Evolutionary conservation across 2,113 vertebrate species (phyloP), one percentile per base, ranked within the genome.

Genomic region (Tragelaphus strepsiceros): DNA sequence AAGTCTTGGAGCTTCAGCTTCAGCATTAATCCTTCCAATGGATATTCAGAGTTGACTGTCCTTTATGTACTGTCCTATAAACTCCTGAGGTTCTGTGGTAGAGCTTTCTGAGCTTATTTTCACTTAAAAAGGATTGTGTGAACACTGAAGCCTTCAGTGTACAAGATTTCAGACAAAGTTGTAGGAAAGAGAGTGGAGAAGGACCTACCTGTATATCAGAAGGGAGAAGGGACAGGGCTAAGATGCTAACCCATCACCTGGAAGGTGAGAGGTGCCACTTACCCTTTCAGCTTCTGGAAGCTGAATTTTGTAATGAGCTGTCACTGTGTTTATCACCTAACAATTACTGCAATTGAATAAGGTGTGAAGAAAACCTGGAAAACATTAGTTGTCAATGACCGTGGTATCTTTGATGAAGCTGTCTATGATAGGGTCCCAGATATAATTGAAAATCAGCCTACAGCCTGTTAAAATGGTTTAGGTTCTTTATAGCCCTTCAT

Each of bases 281-380:
- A 46, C 84, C n/a, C 2, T 71, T 87, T 51, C 51, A n/a, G 35
- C 62, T 81, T 89, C 90, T 95, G 51, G 53, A 96, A 90, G 95
- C 84, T 77, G 78, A 91, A 62, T 91, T 95, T 54, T 49, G 49
- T 81, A 93, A 97, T 88, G 87, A 96, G 56, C 71, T 81, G 71
- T 96, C 83, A 32, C 67, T 64, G 35, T 89, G 87, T 95, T 96
- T 96, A 83, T 84, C 87, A 95, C 92, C 64, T 96, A 94, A 51
- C 35, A 87, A 74, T 87, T 43, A 62, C 54, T 95, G 49, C 15
- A 90, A 91, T 19, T 56, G 81, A 82, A 97, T 77, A 61, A 88
- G 30, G 59, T 94, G 88, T 85, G 90, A 86, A 92, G 35, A 94
- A 97, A 96, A 49, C 84, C 96, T 94, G 88, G 94, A 92, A 95